These are phyloP conservation scores for Drosophila hamatofila DNA, from an alignment of 2,888 invertebrate genomes.

Conservation along the genomic window DNA sequence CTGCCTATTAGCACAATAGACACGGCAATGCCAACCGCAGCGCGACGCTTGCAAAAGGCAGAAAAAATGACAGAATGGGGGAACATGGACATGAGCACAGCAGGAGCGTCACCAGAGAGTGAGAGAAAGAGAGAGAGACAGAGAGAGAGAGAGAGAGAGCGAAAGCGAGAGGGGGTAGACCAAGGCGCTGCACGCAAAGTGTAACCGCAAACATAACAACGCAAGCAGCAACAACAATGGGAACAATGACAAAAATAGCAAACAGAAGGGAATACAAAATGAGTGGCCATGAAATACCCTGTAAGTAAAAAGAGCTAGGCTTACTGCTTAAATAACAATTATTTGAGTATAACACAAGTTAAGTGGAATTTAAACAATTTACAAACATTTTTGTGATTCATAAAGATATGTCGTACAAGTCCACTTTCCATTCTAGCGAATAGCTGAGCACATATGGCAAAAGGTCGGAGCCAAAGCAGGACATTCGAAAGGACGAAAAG, in stretches of 20 bases:
- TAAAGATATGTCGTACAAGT: not conserved
- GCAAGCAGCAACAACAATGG: constrained; percentile 62
- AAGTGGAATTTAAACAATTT: not conserved
- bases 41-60: constrained; percentile 63
- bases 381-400: too few species aligned
- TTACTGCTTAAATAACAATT: not conserved
- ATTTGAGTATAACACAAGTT: not conserved
- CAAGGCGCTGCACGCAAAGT: constrained; percentile 71
- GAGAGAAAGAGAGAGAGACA: not conserved
- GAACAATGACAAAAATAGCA: constrained; percentile 58
- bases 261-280: constrained; percentile 31
- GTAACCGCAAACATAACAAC: constrained; percentile 79
- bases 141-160: not conserved
- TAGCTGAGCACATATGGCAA: constrained; percentile 30
- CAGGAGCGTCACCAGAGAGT: not conserved
- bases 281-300: constrained; percentile 31
- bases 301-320: not conserved
- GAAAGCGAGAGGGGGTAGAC: constrained; percentile 5
- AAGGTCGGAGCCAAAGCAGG: constrained; percentile 9
- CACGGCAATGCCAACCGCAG: constrained; percentile 58
- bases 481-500: constrained; percentile 10
- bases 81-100: constrained; percentile 16
- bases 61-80: constrained; percentile 31
- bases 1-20: constrained; percentile 80
- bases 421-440: too few species aligned